Evolutionary conservation across 2,888 invertebrate species (phyloP).

Genomic region (Andrena haemorrhoa): DNA sequence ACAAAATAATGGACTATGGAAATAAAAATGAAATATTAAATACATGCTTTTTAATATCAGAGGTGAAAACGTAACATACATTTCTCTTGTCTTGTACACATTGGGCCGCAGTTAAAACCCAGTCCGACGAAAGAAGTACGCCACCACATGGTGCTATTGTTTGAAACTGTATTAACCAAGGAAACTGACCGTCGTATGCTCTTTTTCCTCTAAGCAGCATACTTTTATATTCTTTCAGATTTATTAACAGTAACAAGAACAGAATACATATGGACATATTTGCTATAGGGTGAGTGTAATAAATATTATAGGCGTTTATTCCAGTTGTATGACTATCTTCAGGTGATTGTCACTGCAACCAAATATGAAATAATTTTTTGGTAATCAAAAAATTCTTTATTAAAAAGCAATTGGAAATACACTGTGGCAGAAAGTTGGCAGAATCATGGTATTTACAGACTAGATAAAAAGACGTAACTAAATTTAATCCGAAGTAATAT

Average conservation of each 20-base stretch:
- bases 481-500: slow-evolving; percentile 5
- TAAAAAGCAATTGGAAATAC: slow-evolving; percentile 37
- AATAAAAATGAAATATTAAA: slow-evolving; percentile 24
- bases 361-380: slow-evolving; percentile 6
- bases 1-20: slow-evolving; percentile 70
- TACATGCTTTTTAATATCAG: background rate
- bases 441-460: slow-evolving; percentile 48
- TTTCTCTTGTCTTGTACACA: slow-evolving; percentile 74
- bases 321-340: slow-evolving; percentile 27
- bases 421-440: slow-evolving; percentile 26
- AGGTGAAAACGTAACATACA: slow-evolving; percentile 54
- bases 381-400: slow-evolving; percentile 48
- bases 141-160: slow-evolving; percentile 75
- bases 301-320: slow-evolving; percentile 3
- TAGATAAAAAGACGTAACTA: slow-evolving; percentile 15
- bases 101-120: slow-evolving; percentile 76
- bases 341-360: background rate
- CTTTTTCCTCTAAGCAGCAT: slow-evolving; percentile 63
- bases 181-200: slow-evolving; percentile 70
- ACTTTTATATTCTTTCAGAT: slow-evolving; percentile 51
- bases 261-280: slow-evolving; percentile 70
- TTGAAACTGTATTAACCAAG: slow-evolving; percentile 76
- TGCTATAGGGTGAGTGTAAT: slow-evolving; percentile 25
- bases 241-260: slow-evolving; percentile 64
- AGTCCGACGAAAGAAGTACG: slow-evolving; percentile 73